Base-by-base conservation (phyloP, 92 coral and sea anemone species). In the Parazoanthus atlanticus region DNA sequence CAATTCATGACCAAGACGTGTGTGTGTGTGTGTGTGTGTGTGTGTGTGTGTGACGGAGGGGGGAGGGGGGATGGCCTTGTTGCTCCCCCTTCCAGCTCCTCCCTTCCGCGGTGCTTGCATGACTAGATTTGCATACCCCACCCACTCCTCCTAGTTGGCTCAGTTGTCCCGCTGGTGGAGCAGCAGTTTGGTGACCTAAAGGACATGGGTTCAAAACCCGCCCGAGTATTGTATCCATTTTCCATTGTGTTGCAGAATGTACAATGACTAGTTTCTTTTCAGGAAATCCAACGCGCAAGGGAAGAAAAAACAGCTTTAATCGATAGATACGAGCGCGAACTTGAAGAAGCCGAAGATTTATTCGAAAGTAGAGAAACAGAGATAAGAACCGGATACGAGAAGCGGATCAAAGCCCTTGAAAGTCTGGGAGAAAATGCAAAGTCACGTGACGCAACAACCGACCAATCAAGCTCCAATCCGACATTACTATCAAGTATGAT, bases 321-420 rank as follows among this genome's bases (percentile, higher is more conserved):
- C 10, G 69, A 79, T 38, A 85, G 89, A 47, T 93, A 93, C 70
- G 95, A 93, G 75, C 85, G 89, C 49, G 95, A 93, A 66, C 91
- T 93, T 11, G 93, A 93, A 74, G 95, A 93, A 76, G 91, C 95
- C 21, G 88, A 88, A 11, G 91, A 89, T 66, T 91, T 90, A 74
- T 91, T 84, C 82, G 88, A 61, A 33, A 90, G 92, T 46, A 90
- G 91, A 80, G 89, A 93, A 54, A 78, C 72, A 21, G 92, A 92
- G 78, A 36, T 92, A 72, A 82, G 82, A 32, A 31, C 34, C 1
- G 73, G 76, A 28, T 90, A 85, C 79, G 96, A 92, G 67, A 89
- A 94, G 81, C 89, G 94, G n/a, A 88, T 94, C 43, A 87, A 87
- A 31, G 94, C 91, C 0, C 90, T 92, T 25, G 94, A 94, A 89